Percentiles rank a stretch among this genome's conserved stretches.
Conservation (phyloP, 2,113 vertebrate species). For the Vombatus ursinus region DNA sequence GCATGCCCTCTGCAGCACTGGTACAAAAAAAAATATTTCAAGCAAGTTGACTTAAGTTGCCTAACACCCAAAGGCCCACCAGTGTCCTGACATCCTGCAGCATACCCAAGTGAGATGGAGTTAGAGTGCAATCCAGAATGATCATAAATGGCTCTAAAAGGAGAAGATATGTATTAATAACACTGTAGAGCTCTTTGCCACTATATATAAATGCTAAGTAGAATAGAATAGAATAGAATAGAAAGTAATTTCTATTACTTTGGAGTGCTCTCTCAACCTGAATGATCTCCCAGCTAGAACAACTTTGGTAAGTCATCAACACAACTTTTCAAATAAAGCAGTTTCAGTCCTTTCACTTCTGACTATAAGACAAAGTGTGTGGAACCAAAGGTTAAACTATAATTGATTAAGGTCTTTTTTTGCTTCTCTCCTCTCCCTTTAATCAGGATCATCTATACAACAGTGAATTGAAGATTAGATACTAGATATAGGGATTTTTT, state of each 20-base stretch:
- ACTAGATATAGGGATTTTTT: constrained; percentile 56
- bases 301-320: constrained; percentile 39
- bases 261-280: constrained; percentile 2
- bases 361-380: constrained; percentile 56
- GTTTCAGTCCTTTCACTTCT: constrained; percentile 57
- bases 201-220: constrained; percentile 28
- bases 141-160: constrained; percentile 15
- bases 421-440: constrained; percentile 45
- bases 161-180: constrained; percentile 10
- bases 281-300: rapidly evolving
- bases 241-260: no score
- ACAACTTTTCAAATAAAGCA: rapidly evolving
- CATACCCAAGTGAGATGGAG: background rate
- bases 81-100: background rate
- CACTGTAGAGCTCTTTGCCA: background rate
- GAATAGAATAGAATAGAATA: no score
- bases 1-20: background rate
- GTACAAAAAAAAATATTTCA: background rate
- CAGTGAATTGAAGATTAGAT: constrained; percentile 58
- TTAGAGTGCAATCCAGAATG: background rate
- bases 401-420: constrained; percentile 59
- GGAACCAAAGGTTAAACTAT: constrained; percentile 56
- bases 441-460: constrained; percentile 38
- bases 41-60: rapidly evolving
- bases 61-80: background rate